phyloP scores from a whole-genome alignment of 2,113 vertebrate genomes.

The Ciconia maguari region DNA sequence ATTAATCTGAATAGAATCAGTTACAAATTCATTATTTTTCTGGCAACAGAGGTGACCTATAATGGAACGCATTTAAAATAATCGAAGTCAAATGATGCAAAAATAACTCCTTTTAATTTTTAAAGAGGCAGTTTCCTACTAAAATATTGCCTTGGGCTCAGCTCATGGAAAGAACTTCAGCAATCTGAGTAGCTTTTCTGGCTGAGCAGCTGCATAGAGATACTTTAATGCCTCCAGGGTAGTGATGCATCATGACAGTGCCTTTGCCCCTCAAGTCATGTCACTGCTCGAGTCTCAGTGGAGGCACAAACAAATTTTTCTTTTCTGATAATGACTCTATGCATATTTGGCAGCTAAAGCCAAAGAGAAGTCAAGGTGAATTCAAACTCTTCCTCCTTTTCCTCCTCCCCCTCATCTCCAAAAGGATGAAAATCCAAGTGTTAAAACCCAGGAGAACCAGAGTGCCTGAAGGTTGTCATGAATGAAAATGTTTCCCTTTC shows the following conservation, averaged over 20 bases:
- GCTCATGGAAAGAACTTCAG: neutral
- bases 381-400: neutral
- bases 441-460: neutral
- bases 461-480: neutral
- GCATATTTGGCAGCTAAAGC: conserved; percentile 15
- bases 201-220: conserved; percentile 9
- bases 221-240: conserved; percentile 3
- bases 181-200: conserved; percentile 27
- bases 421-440: neutral
- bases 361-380: conserved; percentile 40
- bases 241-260: conserved; percentile 23
- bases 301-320: conserved; percentile 16
- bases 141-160: conserved; percentile 44
- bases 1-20: neutral
- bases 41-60: neutral
- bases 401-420: neutral
- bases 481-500: neutral
- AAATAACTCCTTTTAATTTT: conserved; percentile 46
- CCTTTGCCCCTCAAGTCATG: conserved; percentile 16
- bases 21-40: neutral
- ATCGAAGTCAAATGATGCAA: conserved; percentile 10
- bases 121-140: conserved; percentile 36
- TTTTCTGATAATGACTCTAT: conserved; percentile 6
- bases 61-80: neutral
- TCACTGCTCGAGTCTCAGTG: neutral